phyloP scores from a whole-genome alignment of 2,797 vertebrate species.

The Nyctalus aviator region DNA sequence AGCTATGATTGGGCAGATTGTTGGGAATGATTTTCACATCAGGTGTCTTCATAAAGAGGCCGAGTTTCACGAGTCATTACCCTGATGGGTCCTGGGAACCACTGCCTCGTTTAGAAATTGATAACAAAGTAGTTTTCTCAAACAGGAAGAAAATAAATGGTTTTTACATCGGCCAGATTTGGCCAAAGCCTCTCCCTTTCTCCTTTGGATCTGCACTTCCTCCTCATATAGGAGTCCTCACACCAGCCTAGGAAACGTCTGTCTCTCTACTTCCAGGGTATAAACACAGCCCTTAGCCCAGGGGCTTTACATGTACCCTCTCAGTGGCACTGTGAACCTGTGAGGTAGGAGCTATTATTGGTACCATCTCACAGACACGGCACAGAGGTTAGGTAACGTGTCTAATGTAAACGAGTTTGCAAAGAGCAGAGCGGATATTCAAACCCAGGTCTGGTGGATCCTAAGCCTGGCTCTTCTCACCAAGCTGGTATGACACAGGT shows the following conservation, averaged over 20 bases:
- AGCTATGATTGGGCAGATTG: neutral
- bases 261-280: neutral
- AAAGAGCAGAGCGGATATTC: neutral
- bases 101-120: neutral
- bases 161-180: neutral
- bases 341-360: neutral
- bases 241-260: neutral
- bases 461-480: neutral
- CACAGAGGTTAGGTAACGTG: neutral
- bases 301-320: neutral
- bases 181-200: neutral
- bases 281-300: neutral
- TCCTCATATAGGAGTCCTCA: rapidly evolving
- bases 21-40: conserved; percentile 7
- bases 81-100: neutral
- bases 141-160: neutral
- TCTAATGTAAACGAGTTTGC: neutral
- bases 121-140: neutral
- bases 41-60: neutral
- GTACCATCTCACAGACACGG: neutral
- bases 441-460: neutral
- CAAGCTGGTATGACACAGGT: neutral
- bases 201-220: neutral
- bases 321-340: neutral
- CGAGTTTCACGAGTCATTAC: neutral